These are phyloP conservation scores for Eriocheir sinensis DNA, from an alignment of 1,140 invertebrate genomes.

Conservation along the genomic window DNA sequence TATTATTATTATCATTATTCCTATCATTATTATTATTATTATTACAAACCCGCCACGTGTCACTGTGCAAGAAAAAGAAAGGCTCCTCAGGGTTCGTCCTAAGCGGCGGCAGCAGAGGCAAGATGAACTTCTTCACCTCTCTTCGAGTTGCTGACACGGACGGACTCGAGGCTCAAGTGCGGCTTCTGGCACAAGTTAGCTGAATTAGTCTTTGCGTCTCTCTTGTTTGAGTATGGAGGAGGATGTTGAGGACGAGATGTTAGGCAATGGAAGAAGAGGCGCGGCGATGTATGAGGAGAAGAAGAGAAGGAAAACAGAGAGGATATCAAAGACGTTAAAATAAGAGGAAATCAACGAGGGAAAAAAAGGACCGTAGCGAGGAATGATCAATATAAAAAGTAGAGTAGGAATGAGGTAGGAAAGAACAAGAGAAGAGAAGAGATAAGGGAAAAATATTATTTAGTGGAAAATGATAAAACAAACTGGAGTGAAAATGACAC, in stretches of 20 bases:
- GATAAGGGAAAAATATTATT: neutral
- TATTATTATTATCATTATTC: too few species aligned
- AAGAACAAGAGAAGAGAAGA: neutral
- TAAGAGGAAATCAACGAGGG: too few species aligned
- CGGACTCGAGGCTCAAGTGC: neutral
- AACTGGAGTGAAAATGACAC: neutral
- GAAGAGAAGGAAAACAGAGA: too few species aligned
- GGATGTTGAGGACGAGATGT: neutral
- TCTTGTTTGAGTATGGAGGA: neutral
- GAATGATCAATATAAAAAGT: neutral
- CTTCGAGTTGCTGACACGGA: neutral
- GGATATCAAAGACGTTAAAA: too few species aligned
- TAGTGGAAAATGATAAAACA: neutral
- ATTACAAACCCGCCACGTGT: neutral
- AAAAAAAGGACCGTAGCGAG: too few species aligned
- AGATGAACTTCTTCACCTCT: neutral
- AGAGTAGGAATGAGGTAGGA: neutral
- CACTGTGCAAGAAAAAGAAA: neutral
- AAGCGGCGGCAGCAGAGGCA: neutral
- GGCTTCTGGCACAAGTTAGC: neutral
- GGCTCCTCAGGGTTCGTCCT: neutral
- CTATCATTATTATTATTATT: neutral
- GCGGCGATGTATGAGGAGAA: too few species aligned
- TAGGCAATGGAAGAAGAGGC: neutral
- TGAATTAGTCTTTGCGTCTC: slow-evolving; percentile 36